phyloP scores from a whole-genome alignment of 1,140 invertebrate genomes.

The Sinonovacula constricta region DNA sequence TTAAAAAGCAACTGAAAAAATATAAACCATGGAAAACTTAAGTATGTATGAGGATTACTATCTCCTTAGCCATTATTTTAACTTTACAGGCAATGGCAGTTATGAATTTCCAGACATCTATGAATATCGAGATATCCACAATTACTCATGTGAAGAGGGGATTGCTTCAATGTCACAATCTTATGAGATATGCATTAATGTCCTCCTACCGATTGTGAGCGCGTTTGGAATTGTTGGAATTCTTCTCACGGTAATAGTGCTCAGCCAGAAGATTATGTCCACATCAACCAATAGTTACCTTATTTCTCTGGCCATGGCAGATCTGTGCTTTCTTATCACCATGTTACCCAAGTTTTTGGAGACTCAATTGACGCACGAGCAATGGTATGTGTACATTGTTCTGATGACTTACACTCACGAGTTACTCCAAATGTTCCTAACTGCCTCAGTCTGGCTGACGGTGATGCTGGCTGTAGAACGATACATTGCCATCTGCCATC shows the following conservation, averaged over 20 bases:
- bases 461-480: constrained; percentile 88
- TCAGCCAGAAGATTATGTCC: constrained; percentile 86
- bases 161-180: background rate
- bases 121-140: no score
- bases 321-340: constrained; percentile 85
- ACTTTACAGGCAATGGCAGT: no score
- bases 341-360: constrained; percentile 61
- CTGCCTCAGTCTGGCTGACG: constrained; percentile 86
- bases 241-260: constrained; percentile 85
- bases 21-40: no score
- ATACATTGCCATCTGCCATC: constrained; percentile 88
- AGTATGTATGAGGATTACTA: no score
- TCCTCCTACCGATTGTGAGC: constrained; percentile 82
- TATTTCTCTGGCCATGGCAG: constrained; percentile 86
- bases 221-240: constrained; percentile 86
- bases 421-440: constrained; percentile 63
- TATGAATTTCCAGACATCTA: no score
- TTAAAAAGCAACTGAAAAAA: no score
- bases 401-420: constrained; percentile 54
- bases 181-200: constrained; percentile 44
- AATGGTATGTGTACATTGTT: constrained; percentile 35
- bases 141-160: background rate
- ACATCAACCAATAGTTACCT: constrained; percentile 87
- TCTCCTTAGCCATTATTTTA: no score
- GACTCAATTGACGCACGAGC: constrained; percentile 17